Base-by-base conservation (phyloP, 92 coral and sea anemone species). In the Anthopleura xanthogrammica region DNA sequence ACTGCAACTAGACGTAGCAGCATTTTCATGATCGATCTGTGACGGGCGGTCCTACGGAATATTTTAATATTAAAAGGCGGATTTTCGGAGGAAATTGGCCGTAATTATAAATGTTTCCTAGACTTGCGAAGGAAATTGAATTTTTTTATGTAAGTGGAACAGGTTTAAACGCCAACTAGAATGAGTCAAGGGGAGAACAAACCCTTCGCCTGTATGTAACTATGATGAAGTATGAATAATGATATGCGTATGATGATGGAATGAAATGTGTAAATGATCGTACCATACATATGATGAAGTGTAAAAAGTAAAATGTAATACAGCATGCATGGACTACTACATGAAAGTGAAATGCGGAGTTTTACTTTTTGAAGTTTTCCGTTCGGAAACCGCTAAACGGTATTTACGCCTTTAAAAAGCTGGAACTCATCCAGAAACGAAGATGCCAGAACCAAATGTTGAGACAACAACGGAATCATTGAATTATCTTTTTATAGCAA, bases 301-400 rank as follows among this genome's bases (percentile, higher is more conserved):
- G 29, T 11, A 16, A 36, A 68, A 12, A 68, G 42, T 68, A 23
- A 68, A 68, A 23, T 29, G 16, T 7, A 42, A 36, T 10, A 68
- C 41, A 54, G 17, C 58, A 36, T 68, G 20, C 36, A 23, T 68
- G 16, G 36, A 68, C 14, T 23, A 36, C 46, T 68, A 68, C 74
- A 12, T 29, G 46, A 68, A 68, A 29, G 43, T 68, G 74, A 68
- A 68, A 68, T 29, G 23, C n/a, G 13, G 19, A 20, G 70, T 14
- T 60, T 60, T 20, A 60, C 22, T 65, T 23, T 23, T 68, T 36
- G 41, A 36, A 68, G 0, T 62, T n/a, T 36, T 68, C 74, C 74
- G 16, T 68, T 68, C 74, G 74, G 46, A 68, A 68, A 68, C 74
- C 74, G 74, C 74, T 29, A 68, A 68, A 12, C 16, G 40, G 74